phyloP scores from a whole-genome alignment of 1,140 invertebrate genomes.

The Babylonia areolata region DNA sequence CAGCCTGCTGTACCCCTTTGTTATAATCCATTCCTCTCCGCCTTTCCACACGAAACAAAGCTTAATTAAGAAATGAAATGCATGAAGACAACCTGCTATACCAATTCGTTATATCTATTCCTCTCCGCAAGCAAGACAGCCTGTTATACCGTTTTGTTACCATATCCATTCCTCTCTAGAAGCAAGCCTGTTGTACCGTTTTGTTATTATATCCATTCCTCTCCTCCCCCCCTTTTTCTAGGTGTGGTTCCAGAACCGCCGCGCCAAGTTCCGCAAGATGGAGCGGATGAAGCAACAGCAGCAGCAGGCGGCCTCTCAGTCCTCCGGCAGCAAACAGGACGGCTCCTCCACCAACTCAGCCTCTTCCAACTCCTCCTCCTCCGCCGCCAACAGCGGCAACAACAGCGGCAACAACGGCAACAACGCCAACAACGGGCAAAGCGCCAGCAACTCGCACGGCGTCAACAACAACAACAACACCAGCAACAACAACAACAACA shows the following conservation, averaged over 20 bases:
- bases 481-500: slow-evolving; percentile 41
- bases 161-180: no score
- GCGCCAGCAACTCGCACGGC: slow-evolving; percentile 22
- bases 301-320: slow-evolving; percentile 43
- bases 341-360: slow-evolving; percentile 34
- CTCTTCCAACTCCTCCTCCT: slow-evolving; percentile 38
- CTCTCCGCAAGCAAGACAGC: no score
- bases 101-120: no score
- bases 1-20: no score
- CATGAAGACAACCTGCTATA: no score
- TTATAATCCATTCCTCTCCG: no score
- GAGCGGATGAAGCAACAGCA: slow-evolving; percentile 65
- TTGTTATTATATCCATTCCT: no score
- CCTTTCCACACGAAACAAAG: no score
- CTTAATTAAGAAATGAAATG: no score
- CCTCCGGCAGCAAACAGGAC: slow-evolving; percentile 35
- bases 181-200: no score
- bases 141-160: no score
- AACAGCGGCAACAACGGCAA: slow-evolving; percentile 46
- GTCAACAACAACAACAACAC: slow-evolving; percentile 23
- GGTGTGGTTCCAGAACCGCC: slow-evolving; percentile 97
- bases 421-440: slow-evolving; percentile 38
- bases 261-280: slow-evolving; percentile 87
- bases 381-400: slow-evolving; percentile 36
- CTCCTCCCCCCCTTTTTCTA: no score